Evolutionary conservation across 2,113 vertebrate genomes (phyloP).

Genomic region (Peromyscus leucopus): DNA sequence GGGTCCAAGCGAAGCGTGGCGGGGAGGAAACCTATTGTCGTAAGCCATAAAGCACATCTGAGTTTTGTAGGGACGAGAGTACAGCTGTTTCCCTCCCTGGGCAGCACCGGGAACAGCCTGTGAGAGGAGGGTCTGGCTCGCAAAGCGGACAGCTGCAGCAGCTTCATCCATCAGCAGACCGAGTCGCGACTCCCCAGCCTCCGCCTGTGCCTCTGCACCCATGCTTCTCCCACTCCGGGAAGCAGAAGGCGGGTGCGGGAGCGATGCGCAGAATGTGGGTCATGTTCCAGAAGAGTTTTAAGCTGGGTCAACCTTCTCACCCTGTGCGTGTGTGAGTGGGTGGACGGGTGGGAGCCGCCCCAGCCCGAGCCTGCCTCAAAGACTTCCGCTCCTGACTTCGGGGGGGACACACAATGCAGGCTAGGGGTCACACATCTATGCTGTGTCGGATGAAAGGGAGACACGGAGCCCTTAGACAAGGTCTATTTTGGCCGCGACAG

Average conservation of each 20-base stretch:
- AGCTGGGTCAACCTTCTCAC: background rate
- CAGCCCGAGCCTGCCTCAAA: background rate
- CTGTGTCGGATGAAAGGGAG: background rate
- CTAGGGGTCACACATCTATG: background rate
- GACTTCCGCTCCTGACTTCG: background rate
- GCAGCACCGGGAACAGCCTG: background rate
- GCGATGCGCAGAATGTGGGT: background rate
- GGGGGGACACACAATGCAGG: background rate
- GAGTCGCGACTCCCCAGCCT: background rate
- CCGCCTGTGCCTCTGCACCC: background rate
- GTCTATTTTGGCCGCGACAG: slow-evolving; percentile 38
- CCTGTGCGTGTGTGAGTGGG: background rate
- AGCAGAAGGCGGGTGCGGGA: slow-evolving; percentile 30
- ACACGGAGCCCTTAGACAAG: background rate
- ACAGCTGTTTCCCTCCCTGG: slow-evolving; percentile 52
- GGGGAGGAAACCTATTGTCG: slow-evolving; percentile 75
- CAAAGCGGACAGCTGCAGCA: slow-evolving; percentile 30
- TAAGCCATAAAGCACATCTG: slow-evolving; percentile 73
- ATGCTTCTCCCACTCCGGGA: background rate
- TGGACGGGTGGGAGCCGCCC: background rate
- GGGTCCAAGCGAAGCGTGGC: slow-evolving; percentile 32
- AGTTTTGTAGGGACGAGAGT: background rate
- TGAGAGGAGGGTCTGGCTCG: background rate
- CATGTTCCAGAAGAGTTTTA: slow-evolving; percentile 26
- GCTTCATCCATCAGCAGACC: slow-evolving; percentile 13